Conservation (phyloP, 2,797 vertebrate genomes). For the Valencia hispanica region DNA sequence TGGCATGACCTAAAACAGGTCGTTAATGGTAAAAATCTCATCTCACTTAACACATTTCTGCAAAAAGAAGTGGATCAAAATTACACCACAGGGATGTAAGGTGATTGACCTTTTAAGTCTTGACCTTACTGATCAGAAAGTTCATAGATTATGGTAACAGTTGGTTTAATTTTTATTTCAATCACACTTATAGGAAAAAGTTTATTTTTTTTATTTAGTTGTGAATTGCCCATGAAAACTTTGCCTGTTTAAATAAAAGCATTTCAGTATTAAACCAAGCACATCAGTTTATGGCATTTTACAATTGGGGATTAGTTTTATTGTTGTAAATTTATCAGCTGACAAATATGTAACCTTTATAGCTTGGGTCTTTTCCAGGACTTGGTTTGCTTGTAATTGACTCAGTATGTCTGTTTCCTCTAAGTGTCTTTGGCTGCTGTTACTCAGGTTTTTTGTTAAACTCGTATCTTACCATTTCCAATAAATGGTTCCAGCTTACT, state of each 20-base stretch:
- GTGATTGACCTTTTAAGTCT: not conserved
- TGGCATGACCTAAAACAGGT: too few relatives aligned
- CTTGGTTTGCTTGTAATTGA: not conserved
- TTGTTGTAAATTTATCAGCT: not conserved
- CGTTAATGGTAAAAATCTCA: too few relatives aligned
- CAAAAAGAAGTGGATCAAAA: too few relatives aligned
- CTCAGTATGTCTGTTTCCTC: not conserved
- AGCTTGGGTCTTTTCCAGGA: not conserved
- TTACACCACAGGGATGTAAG: too few relatives aligned
- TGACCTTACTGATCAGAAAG: not conserved
- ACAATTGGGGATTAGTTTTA: too few relatives aligned
- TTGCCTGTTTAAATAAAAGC: not conserved
- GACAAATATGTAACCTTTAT: not conserved
- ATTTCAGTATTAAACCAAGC: not conserved
- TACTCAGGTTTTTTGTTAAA: not conserved
- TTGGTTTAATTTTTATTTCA: not conserved
- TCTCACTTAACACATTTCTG: too few relatives aligned
- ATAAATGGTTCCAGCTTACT: not conserved
- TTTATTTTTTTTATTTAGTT: not conserved
- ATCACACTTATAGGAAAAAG: not conserved
- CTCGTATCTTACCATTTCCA: not conserved
- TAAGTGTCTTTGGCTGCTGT: not conserved
- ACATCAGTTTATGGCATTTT: not conserved
- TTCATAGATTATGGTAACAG: not conserved
- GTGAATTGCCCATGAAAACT: not conserved